These are phyloP conservation scores for Falco cherrug DNA, from an alignment of 2,797 vertebrate species.

Conservation along the genomic window DNA sequence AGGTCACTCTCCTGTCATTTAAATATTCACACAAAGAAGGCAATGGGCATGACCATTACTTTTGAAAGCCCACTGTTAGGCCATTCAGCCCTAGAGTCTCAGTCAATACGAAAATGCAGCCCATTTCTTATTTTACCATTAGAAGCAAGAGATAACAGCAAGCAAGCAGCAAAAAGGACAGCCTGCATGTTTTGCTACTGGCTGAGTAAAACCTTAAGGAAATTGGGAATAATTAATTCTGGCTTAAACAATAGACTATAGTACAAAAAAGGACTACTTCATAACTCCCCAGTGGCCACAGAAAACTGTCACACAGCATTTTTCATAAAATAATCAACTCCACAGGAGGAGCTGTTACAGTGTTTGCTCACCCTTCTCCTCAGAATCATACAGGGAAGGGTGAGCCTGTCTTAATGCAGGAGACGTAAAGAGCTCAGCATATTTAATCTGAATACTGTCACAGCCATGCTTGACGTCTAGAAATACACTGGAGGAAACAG, in stretches of 20 bases:
- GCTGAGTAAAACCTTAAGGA: neutral
- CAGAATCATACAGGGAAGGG: neutral
- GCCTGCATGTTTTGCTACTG: neutral
- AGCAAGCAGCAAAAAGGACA: neutral
- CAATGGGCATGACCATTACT: neutral
- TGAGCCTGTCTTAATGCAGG: neutral
- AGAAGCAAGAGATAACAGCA: neutral
- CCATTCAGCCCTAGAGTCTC: neutral
- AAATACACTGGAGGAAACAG: neutral
- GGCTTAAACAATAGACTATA: neutral
- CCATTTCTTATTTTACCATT: neutral
- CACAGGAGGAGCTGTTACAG: neutral
- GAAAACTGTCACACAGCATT: neutral
- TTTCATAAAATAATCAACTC: neutral
- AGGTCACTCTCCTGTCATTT: constrained; percentile 19
- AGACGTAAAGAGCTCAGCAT: neutral
- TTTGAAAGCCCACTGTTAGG: constrained; percentile 10
- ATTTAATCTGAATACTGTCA: neutral
- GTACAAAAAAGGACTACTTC: neutral
- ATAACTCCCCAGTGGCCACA: neutral
- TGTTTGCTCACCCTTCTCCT: neutral
- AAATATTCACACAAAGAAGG: neutral
- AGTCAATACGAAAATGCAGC: neutral
- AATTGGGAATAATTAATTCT: neutral
- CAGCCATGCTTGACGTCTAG: neutral